Evolutionary conservation across 2,888 invertebrate species (phyloP), one percentile per base, ranked within the genome.

Genomic region (Germaria angustata): DNA sequence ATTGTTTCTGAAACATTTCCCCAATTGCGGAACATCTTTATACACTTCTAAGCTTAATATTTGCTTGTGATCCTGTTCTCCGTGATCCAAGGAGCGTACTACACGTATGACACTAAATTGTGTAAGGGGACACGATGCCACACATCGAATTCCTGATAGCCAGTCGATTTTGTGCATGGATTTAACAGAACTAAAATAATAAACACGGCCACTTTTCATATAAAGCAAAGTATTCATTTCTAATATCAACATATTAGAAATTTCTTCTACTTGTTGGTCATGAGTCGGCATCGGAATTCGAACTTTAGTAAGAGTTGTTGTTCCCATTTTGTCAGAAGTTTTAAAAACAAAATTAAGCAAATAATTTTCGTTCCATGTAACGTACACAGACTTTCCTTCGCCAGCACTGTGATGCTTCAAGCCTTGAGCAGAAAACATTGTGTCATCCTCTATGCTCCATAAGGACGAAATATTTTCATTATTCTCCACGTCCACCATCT

Each of bases 321-420:
- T 78, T 6, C 85, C 85, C 2, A 72, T 85, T 28, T 84, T 86
- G 11, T 79, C 84, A 0, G 86, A 85, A 53, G 86, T 88, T 81
- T 90, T 91, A 15, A 91, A 90, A 9, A 90, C 88, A 73, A 87
- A 90, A 79, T 89, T 91, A 0, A 90, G 81, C 22, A 91, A 78
- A 73, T 88, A 89, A 34, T 88, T 86, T 49, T 88, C 88, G 55
- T 88, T 89, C 91, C 91, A 91, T 8, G 89, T 88, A 13, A 91
- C 88, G 72, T 90, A 90, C 0, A 90, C 88, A 0, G 88, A 87
- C 84, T 89, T 90, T 28, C 84, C 86, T 32, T 84, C 87, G 8
- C 85, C 87, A 0, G 87, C 88, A 1, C 88, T 88, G 66, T 88
- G 89, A 57, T 87, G 88, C 55, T 88, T 88, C 0, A 91, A 75